These are phyloP conservation scores for Arremon brunneinucha DNA, from an alignment of 2,797 vertebrate species.

Conservation along the genomic window DNA sequence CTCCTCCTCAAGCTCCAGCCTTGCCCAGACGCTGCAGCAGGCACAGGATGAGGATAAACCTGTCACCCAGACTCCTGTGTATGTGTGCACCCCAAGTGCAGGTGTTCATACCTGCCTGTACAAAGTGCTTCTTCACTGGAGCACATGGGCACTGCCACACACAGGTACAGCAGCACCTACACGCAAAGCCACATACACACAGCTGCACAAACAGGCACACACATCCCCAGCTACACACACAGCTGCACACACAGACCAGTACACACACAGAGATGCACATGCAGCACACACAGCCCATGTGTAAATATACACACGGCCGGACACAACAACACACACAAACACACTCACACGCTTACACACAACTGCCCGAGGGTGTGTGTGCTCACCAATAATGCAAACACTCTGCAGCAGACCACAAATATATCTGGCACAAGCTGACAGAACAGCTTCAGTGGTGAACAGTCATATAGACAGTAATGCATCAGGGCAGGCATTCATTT, in stretches of 20 bases:
- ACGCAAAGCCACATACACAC: background rate
- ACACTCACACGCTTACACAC: background rate
- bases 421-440: background rate
- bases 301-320: background rate
- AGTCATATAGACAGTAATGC: background rate
- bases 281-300: background rate
- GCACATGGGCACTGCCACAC: background rate
- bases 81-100: background rate
- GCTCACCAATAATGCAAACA: background rate
- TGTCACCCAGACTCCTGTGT: background rate
- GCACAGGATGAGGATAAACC: background rate
- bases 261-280: background rate
- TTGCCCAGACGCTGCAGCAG: background rate
- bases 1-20: background rate
- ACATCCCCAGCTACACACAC: background rate
- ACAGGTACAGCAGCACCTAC: background rate
- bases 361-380: rapidly evolving
- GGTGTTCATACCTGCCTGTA: background rate
- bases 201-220: background rate
- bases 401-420: background rate
- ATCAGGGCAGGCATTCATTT: background rate
- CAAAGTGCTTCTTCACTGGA: background rate
- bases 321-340: background rate
- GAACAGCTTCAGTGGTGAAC: background rate
- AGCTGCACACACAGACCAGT: background rate